Evolutionary conservation across 2,888 invertebrate genomes (phyloP).

Genomic region (Ischnura elegans): DNA sequence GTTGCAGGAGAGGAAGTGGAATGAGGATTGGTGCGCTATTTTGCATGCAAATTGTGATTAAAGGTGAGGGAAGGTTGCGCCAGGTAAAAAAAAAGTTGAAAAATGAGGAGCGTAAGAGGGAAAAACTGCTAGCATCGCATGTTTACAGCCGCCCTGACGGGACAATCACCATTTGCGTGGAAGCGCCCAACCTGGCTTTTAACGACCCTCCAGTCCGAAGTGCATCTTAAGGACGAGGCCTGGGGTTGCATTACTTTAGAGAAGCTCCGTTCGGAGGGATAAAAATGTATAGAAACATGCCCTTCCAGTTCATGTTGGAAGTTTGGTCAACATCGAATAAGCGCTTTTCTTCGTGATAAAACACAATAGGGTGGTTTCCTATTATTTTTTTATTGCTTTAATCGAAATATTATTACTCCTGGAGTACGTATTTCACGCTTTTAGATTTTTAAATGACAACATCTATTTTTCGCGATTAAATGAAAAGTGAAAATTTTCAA

Average conservation of each 20-base stretch:
- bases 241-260: not conserved
- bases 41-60: slow-evolving; percentile 36
- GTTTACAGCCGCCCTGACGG: slow-evolving; percentile 1
- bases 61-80: not conserved
- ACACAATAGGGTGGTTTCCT: no score
- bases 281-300: not conserved
- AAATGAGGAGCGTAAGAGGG: not conserved
- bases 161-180: slow-evolving; percentile 26
- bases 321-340: not conserved
- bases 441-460: no score
- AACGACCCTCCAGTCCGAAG: not conserved
- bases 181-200: not conserved
- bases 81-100: not conserved
- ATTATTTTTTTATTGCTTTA: no score
- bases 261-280: not conserved
- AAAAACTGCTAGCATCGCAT: slow-evolving; percentile 5
- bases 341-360: not conserved
- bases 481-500: no score
- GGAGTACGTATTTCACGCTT: no score
- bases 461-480: no score
- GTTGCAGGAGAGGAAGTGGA: not conserved
- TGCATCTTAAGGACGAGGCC: not conserved
- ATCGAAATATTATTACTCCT: no score
- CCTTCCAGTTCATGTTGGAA: not conserved
- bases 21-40: not conserved